Evolutionary conservation across 37 sponge, comb jelly and placozoan genomes (phyloP), one percentile per base, ranked within the genome.

Genomic region (Aplysina aerophoba): DNA sequence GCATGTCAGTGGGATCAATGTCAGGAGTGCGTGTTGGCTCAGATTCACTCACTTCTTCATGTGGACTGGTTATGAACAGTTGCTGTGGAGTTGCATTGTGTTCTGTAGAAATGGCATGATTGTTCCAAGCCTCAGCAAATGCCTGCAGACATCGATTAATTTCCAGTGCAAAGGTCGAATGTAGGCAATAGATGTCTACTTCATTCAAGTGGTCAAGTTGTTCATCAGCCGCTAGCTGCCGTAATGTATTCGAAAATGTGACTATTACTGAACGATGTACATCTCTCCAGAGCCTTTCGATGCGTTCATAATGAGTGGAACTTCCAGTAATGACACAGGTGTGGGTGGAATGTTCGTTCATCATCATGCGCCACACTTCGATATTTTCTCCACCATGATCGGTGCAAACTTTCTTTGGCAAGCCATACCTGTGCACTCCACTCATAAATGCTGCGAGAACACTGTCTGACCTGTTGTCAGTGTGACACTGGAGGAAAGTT

Each of bases 21-120:
- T n/a, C n/a, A n/a, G n/a, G n/a, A n/a, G n/a, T n/a, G n/a, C n/a
- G n/a, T n/a, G n/a, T n/a, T n/a, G n/a, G n/a, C n/a, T n/a, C n/a
- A n/a, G n/a, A n/a, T n/a, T n/a, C n/a, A n/a, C n/a, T n/a, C n/a
- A n/a, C n/a, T n/a, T n/a, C n/a, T n/a, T n/a, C n/a, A n/a, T n/a
- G 22, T 65, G 22, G 66, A 69, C 78, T 54, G 4, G 50, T 37
- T 5, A 71, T 20, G 27, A 55, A 84, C 36, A 84, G 73, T 31
- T 84, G 85, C 1, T 36, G 14, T 27, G 68, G 83, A 35, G 83
- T 56, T 83, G 14, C 69, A 37, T 35, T 67, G 15, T 40, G 53
- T 73, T 69, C 73, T 11, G 85, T 84, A 25, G 85, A 84, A 8
- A 84, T 0, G 36, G 73, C 21, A 84, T 84, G 85, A 30, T 84